Base-by-base conservation (phyloP, 2,888 invertebrate species). In the Disparrhopalites patrizii region DNA sequence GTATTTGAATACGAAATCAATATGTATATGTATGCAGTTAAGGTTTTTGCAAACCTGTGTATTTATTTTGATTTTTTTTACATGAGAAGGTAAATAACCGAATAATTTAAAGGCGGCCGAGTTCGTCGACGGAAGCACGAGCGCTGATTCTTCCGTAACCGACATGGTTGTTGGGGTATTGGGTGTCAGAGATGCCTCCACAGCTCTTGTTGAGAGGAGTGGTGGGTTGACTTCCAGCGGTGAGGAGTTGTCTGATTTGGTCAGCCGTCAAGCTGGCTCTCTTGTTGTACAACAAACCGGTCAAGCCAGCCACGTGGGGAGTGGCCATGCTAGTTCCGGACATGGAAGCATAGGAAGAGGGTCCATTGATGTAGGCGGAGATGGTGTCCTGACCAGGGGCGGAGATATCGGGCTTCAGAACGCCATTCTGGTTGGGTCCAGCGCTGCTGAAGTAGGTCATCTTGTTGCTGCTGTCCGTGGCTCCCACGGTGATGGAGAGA, bases 271-370 rank as follows among this genome's bases (percentile, higher is more conserved):
- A 7, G 28, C 15, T 23, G 8, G 54, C 4, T 23, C 25, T 62
- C 51, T 62, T 28, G 1, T 25, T 5, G 15, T 28, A 2, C 5
- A 43, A 52, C 20, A 62, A 28, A 3, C 51, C 62, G 20, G 36
- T 43, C 7, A 62, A 5, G 7, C 62, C 62, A 51, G 27, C 51
- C n/a, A 61, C 61, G 23, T 61, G 61, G 18, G 61, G 61, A 51
- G 61, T 43, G 30, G 65, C 65, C 65, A 65, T 65, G 65, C 57
- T 57, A 15, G 65, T 65, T 50, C 65, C 65, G 25, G 58, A 58
- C 58, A 58, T 58, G 15, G 65, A n/a, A 18, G 28, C 25, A 30
- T 65, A 65, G 10, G 50, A 50, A 8, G 30, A 38, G 25, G 27
- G 13, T 15, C 30, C 25, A 7, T 18, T 23, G 28, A 27, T 27